Base-by-base conservation (phyloP, 2,888 invertebrate genomes). In the Tenodera sinensis region DNA sequence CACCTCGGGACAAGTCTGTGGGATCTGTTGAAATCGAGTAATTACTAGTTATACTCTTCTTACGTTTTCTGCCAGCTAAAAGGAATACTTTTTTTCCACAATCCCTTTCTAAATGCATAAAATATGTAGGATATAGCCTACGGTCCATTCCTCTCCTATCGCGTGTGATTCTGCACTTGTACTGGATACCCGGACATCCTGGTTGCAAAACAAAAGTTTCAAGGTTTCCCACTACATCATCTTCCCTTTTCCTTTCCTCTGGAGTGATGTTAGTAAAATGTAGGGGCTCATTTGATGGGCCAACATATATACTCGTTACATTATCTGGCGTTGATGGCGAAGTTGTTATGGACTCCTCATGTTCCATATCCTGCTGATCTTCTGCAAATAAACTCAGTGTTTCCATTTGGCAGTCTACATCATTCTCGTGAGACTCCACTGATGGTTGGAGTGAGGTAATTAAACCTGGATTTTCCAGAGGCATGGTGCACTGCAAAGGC, bases 141-240 rank as follows among this genome's bases (percentile, higher is more conserved):
- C 99, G 95, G 93, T 99, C 99, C 96, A 99, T 98, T 89, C 99
- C 99, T 92, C 98, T 99, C 91, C 99, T 96, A 93, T 99, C 99
- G 71, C 99, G 95, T 0, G 99, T 99, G 92, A 99, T 99, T 91
- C 99, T 95, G 93, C 99, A 99, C 93, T 99, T 99, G 92, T 98
- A 98, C 89, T 98, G 95, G 82, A 97, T 96, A 91, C 98, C 98
- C 92, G 98, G 98, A 85, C 97, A 96, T 0, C 98, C 99, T 15
- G 99, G 99, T 92, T 97, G 97, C 92, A 97, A 94, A 0, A 98
- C 98, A 93, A 99, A 99, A 30, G 30, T 30, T 3, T 30, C 30
- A 30, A 30, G 30, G 3, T 30, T 30, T 30, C 30, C 30, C 30
- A 96, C 96, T 96, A 98, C 95, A 90, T 98, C 98, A 20, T 97